These are phyloP conservation scores for Clusia tigrina DNA, from an alignment of 2,888 invertebrate genomes.

Conservation along the genomic window DNA sequence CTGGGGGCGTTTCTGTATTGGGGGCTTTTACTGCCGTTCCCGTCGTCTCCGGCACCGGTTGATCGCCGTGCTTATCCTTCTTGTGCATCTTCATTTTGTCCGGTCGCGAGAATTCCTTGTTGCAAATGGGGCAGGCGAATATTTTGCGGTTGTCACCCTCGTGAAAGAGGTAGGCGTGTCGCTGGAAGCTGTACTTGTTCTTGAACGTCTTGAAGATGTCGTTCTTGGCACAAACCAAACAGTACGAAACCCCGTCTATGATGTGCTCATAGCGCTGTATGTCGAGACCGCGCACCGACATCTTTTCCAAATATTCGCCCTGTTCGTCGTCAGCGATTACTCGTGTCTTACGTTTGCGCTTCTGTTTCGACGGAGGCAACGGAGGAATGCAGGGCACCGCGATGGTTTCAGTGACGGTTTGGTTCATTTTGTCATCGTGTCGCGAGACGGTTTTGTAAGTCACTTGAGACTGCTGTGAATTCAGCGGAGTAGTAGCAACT, in stretches of 20 bases:
- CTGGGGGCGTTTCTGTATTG: constrained; percentile 31
- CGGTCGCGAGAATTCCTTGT: constrained; percentile 61
- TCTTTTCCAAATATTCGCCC: constrained; percentile 62
- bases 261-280: constrained; percentile 62
- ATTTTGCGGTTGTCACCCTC: constrained; percentile 62
- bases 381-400: neutral
- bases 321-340: constrained; percentile 59
- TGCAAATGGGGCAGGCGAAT: constrained; percentile 61
- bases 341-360: constrained; percentile 60
- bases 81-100: constrained; percentile 64
- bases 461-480: constrained; percentile 37
- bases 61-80: constrained; percentile 60
- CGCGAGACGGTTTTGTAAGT: constrained; percentile 47
- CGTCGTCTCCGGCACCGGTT: constrained; percentile 42
- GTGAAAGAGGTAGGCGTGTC: constrained; percentile 61
- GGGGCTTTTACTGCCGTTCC: constrained; percentile 38
- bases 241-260: constrained; percentile 60
- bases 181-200: constrained; percentile 61
- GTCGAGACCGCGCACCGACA: constrained; percentile 62
- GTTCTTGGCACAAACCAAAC: constrained; percentile 61
- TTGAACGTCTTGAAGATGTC: constrained; percentile 62
- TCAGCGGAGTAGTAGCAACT: too few species aligned
- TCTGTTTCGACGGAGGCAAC: constrained; percentile 49
- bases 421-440: constrained; percentile 36
- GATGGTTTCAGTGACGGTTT: constrained; percentile 39